Percentiles rank a stretch among this genome's conserved stretches.
Conservation (phyloP, 2,113 vertebrate species). For the Talpa occidentalis region DNA sequence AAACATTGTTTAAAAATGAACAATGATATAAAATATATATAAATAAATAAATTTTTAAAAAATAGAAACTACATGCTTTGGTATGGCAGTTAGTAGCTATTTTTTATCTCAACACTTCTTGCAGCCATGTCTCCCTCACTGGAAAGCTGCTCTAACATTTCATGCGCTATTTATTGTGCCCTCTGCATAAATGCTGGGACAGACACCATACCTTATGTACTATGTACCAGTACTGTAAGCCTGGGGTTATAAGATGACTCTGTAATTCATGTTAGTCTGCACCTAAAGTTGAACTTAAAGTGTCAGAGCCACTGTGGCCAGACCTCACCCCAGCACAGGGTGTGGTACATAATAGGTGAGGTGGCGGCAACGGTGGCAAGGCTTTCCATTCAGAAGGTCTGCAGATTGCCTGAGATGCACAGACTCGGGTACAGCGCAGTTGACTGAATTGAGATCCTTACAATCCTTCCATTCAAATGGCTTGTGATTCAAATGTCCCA, state of each 20-base stretch:
- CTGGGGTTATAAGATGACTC: background rate
- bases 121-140: background rate
- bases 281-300: background rate
- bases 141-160: background rate
- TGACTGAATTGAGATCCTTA: background rate
- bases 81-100: too few species aligned
- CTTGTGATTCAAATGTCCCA: background rate
- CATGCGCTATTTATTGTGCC: background rate
- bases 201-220: background rate
- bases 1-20: too few species aligned
- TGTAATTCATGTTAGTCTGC: background rate
- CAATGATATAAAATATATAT: too few species aligned
- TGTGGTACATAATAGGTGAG: background rate
- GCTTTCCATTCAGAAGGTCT: background rate
- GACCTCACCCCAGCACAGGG: background rate
- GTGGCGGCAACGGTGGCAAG: accelerated
- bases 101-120: background rate
- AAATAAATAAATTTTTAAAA: too few species aligned
- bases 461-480: background rate
- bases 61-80: background rate
- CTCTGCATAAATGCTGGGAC: background rate
- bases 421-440: background rate
- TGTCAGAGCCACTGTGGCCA: background rate
- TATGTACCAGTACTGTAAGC: background rate
- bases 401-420: background rate